Base-by-base conservation (phyloP, 2,888 invertebrate genomes). In the Trachelus stipa region DNA sequence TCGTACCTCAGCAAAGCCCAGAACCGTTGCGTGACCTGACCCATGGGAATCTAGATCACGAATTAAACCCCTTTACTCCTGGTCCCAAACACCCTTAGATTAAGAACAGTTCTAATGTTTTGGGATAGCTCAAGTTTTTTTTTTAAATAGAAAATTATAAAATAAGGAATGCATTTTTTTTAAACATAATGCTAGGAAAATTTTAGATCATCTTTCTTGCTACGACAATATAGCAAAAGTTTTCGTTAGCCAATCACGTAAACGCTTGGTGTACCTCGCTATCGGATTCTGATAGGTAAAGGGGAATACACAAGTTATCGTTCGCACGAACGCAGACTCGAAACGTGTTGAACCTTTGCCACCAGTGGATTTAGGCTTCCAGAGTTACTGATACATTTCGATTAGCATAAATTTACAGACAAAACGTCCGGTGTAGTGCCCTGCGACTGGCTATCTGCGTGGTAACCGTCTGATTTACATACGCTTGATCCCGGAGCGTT, bases 391-490 rank as follows among this genome's bases (percentile, higher is more conserved):
- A 91, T 91, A 91, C 88, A 90, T 90, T 87, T 86, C 87, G 88
- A 90, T 91, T 91, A 90, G 88, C 91, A 90, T 91, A 90, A 87
- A 91, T 90, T 90, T 89, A 88, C 89, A 88, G 90, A 86, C 87
- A 83, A 86, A 88, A 88, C 90, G 88, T 91, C 90, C 90, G 89
- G 90, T 90, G 87, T 87, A 82, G 79, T 81, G 73, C 87, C 86
- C 81, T 83, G 79, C 85, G 86, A 83, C 83, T 82, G 87, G 79
- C 87, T 90, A 89, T 90, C 90, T 87, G 87, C 89, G 87, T 89
- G 86, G 87, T 88, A 89, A 89, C 87, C 83, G 83, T 81, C 87
- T 88, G 80, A 86, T 90, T 90, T 87, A 86, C 90, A 90, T 91
- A 88, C 84, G 86, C 87, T 89, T 89, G 89, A 90, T 90, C 90